These are phyloP conservation scores for Agriopis aurantiaria DNA, from an alignment of 2,888 invertebrate genomes.

Conservation along the genomic window DNA sequence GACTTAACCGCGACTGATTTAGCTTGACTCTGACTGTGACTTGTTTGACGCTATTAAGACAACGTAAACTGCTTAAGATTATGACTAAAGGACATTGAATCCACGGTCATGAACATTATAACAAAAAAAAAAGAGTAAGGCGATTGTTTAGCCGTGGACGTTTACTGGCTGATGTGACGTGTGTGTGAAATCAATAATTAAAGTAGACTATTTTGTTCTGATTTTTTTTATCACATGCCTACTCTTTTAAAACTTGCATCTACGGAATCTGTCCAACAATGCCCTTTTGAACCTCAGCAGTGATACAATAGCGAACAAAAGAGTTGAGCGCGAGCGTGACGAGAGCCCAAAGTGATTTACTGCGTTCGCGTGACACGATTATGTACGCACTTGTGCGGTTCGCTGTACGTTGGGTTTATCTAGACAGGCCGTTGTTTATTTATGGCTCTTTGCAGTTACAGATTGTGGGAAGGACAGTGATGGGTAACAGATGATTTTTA, in stretches of 20 bases:
- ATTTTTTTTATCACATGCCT: conserved; percentile 7
- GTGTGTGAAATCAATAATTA: no score
- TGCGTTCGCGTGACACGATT: conserved; percentile 43
- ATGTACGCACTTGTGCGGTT: conserved; percentile 46
- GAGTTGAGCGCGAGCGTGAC: conserved; percentile 47
- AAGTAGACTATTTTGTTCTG: neutral
- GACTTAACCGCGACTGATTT: no score
- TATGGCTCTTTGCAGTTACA: conserved; percentile 10
- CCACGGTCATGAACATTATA: no score
- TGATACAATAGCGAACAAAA: conserved; percentile 50
- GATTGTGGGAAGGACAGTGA: neutral
- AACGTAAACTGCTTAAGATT: no score
- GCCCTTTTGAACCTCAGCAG: conserved; percentile 42
- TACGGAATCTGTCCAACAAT: conserved; percentile 40
- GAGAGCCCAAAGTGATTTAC: conserved; percentile 48
- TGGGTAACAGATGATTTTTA: neutral
- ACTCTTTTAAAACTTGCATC: conserved; percentile 26
- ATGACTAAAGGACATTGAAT: no score
- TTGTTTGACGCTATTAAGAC: no score
- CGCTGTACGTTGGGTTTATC: conserved; percentile 36
- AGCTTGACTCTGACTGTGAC: no score
- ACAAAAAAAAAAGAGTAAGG: no score
- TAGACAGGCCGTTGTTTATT: conserved; percentile 28
- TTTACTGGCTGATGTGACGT: no score
- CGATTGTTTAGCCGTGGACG: no score